phyloP scores from a whole-genome alignment of 2,888 invertebrate species.

The Chirona hameri region DNA sequence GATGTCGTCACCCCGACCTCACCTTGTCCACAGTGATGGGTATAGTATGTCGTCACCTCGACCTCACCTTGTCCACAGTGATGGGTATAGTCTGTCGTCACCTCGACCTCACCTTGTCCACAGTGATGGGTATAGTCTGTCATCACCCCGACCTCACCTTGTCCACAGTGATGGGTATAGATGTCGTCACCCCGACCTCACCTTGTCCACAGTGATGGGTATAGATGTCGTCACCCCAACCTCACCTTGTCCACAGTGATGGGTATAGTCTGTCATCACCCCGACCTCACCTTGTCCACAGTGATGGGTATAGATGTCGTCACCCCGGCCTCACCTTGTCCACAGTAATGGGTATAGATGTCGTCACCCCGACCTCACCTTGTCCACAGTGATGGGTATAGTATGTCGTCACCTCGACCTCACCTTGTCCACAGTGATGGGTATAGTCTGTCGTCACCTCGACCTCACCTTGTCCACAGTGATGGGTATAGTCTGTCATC shows the following conservation, averaged over 20 bases:
- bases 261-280: neutral
- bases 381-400: neutral
- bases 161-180: neutral
- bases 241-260: neutral
- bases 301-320: neutral
- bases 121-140: conserved; percentile 1
- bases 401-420: neutral
- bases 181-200: neutral
- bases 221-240: neutral
- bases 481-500: neutral
- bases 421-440: neutral
- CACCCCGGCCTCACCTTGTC: neutral
- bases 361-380: neutral
- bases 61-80: neutral
- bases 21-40: neutral
- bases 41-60: neutral
- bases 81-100: neutral
- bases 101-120: neutral
- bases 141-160: neutral
- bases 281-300: neutral
- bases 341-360: neutral
- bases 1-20: neutral
- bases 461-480: neutral
- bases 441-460: neutral
- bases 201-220: neutral